Percentiles rank a stretch among this genome's conserved stretches.
Evolutionary conservation across 1,140 invertebrate species (phyloP).

Genomic region (Trigoniulus corallinus): DNA sequence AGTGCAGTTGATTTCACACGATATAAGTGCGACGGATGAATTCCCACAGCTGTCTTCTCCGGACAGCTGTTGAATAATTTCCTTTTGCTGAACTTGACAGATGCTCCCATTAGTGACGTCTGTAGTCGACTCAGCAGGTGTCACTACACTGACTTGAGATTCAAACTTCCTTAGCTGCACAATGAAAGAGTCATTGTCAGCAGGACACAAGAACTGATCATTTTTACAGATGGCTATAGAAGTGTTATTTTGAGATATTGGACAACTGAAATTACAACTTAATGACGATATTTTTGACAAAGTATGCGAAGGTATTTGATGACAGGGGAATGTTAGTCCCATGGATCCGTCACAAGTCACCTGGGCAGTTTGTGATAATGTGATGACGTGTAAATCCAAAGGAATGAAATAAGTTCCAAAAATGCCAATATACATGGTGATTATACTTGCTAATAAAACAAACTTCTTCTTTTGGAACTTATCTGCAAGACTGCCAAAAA

Average conservation of each 20-base stretch:
- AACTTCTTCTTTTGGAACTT: constrained; percentile 19
- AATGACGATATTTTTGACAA: background rate
- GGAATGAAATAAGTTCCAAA: constrained; percentile 9
- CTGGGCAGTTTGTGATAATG: background rate
- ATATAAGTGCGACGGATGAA: background rate
- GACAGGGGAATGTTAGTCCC: background rate
- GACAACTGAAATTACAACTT: background rate
- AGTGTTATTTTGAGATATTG: background rate
- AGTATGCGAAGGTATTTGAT: background rate
- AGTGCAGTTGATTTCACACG: background rate
- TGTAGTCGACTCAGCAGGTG: no score
- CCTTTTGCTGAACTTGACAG: no score
- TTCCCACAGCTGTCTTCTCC: background rate
- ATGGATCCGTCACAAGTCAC: background rate
- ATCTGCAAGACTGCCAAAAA: constrained; percentile 23
- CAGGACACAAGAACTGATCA: background rate
- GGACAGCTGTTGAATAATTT: background rate
- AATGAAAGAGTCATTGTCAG: no score
- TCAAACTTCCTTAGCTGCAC: no score
- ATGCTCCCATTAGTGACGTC: no score
- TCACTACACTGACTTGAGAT: no score
- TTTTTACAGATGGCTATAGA: background rate
- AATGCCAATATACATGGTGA: constrained; percentile 2
- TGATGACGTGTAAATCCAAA: background rate
- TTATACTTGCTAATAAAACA: constrained; percentile 13